Evolutionary conservation across 2,888 invertebrate genomes (phyloP).

Genomic region (Malthinus flaveolus): DNA sequence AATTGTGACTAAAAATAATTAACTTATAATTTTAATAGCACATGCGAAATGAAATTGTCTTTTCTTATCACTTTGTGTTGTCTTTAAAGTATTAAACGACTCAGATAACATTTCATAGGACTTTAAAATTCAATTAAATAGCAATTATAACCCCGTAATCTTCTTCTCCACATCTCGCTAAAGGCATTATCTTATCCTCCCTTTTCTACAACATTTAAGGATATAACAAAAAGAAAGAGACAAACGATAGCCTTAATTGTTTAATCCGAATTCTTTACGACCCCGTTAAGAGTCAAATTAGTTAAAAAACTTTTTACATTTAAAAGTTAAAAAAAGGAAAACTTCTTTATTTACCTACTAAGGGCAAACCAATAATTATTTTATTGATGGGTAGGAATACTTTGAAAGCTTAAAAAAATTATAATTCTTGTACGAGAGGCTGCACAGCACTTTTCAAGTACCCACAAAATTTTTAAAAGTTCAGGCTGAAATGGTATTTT

Average conservation of each 20-base stretch:
- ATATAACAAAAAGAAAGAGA: slow-evolving; percentile 7
- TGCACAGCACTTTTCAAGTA: too few species aligned
- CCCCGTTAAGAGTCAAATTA: slow-evolving; percentile 20
- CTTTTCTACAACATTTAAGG: slow-evolving; percentile 8
- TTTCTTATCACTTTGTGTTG: slow-evolving; percentile 1
- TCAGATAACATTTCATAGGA: slow-evolving; percentile 20
- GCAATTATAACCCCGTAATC: slow-evolving; percentile 28
- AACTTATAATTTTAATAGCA: not conserved
- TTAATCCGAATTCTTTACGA: slow-evolving; percentile 24
- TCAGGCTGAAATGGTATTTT: too few species aligned
- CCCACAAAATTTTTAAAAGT: too few species aligned
- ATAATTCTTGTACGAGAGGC: too few species aligned
- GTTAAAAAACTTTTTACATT: not conserved
- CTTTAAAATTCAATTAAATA: slow-evolving; percentile 28
- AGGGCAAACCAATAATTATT: too few species aligned
- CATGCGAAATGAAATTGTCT: slow-evolving; percentile 5
- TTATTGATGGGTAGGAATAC: too few species aligned
- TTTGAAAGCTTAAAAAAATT: too few species aligned
- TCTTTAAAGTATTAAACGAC: slow-evolving; percentile 15
- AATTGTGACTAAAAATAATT: too few species aligned
- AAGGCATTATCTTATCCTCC: slow-evolving; percentile 19
- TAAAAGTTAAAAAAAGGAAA: too few species aligned
- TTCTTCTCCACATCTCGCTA: slow-evolving; percentile 16
- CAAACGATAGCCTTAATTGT: slow-evolving; percentile 19
- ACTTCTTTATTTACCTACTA: too few species aligned